phyloP scores from a whole-genome alignment of 2,797 vertebrate species.

The Harpagifer antarcticus region DNA sequence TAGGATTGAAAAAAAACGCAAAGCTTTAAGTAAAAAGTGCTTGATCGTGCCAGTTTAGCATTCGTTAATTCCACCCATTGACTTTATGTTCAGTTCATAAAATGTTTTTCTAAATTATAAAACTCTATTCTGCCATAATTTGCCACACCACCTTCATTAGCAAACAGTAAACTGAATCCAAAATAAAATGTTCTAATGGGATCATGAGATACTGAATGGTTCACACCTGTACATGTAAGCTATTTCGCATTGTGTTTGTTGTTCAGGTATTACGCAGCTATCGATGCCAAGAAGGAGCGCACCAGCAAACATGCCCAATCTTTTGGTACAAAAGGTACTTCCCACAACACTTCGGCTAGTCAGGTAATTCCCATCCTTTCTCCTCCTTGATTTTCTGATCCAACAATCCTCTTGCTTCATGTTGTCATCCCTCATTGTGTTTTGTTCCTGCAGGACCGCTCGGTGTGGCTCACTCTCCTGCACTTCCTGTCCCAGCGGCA shows the following conservation, averaged over 20 bases:
- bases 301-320: slow-evolving; percentile 93
- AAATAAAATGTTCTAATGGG: too few species aligned
- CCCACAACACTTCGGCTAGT: slow-evolving; percentile 82
- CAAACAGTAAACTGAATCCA: neutral
- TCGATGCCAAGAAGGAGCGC: slow-evolving; percentile 93
- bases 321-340: slow-evolving; percentile 89
- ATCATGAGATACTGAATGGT: too few species aligned
- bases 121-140: neutral
- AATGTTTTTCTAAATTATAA: neutral
- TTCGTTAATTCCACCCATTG: too few species aligned
- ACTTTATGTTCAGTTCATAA: too few species aligned
- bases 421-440: neutral
- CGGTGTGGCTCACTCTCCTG: slow-evolving; percentile 91
- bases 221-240: neutral
- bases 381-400: neutral
- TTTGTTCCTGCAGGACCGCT: slow-evolving; percentile 84
- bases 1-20: too few species aligned
- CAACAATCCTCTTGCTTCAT: neutral
- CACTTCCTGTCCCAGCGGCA: slow-evolving; percentile 89
- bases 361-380: slow-evolving; percentile 70
- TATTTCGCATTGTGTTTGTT: slow-evolving; percentile 29
- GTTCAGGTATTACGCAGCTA: slow-evolving; percentile 89
- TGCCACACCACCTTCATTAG: neutral
- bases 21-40: neutral
- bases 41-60: neutral